Conservation (phyloP, 2,797 vertebrate genomes). For the Gypaetus barbatus region DNA sequence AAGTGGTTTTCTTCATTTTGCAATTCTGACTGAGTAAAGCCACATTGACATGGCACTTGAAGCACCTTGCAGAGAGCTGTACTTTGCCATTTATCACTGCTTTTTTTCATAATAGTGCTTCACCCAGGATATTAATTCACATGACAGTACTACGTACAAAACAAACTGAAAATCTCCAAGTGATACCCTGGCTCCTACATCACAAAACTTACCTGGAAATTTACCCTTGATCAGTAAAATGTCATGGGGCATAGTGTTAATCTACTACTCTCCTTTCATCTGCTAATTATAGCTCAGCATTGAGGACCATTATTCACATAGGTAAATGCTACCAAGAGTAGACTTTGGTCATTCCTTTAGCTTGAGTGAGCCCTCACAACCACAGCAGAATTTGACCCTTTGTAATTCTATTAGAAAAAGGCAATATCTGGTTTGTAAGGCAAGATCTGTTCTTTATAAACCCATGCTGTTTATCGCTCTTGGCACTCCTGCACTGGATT, state of each 20-base stretch:
- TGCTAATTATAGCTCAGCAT: not conserved
- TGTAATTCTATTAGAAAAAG: not conserved
- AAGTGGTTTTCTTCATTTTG: not conserved
- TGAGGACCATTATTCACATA: not conserved
- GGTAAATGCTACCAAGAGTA: not conserved
- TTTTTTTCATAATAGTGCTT: not conserved
- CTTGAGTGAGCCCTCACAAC: not conserved
- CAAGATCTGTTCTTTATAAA: conserved; percentile 3
- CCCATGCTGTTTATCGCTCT: not conserved
- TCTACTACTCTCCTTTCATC: not conserved
- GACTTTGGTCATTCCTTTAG: not conserved
- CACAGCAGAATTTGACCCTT: not conserved
- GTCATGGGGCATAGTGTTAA: not conserved
- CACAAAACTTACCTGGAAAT: not conserved
- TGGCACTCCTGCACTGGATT: not conserved
- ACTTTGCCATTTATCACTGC: not conserved
- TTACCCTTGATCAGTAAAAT: not conserved
- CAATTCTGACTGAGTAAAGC: not conserved
- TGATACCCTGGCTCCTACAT: not conserved
- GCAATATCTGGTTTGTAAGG: not conserved
- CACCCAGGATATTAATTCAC: not conserved
- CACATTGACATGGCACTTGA: rapidly evolving
- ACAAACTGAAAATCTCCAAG: not conserved
- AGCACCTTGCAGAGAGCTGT: not conserved
- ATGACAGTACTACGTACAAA: not conserved